Evolutionary conservation across 2,888 invertebrate species (phyloP).

Genomic region (Hemistola chrysoprasaria): DNA sequence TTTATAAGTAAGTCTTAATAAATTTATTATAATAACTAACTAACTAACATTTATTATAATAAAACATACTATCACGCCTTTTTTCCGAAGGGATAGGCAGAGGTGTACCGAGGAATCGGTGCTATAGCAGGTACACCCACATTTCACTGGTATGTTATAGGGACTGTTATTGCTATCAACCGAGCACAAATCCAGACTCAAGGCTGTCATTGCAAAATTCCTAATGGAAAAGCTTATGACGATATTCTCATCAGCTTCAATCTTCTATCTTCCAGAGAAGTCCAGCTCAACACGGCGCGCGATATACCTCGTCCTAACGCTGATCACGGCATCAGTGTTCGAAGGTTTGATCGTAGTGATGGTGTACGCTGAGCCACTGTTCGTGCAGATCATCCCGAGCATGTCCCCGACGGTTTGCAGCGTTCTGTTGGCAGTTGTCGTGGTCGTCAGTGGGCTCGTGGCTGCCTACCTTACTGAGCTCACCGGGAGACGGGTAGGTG

Average conservation of each 20-base stretch:
- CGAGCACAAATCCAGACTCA: too few relatives aligned
- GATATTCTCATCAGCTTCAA: too few relatives aligned
- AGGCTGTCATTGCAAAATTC: too few relatives aligned
- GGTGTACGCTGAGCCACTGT: constrained; percentile 62
- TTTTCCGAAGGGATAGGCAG: too few relatives aligned
- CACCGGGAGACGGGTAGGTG: constrained; percentile 58
- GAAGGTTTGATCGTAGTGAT: constrained; percentile 61
- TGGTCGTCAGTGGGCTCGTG: constrained; percentile 42
- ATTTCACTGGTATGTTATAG: too few relatives aligned
- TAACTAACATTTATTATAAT: too few relatives aligned
- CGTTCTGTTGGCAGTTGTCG: constrained; percentile 46
- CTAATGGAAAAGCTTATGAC: too few relatives aligned
- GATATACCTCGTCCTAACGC: constrained; percentile 36
- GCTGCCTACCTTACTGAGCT: constrained; percentile 56
- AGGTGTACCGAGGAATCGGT: too few relatives aligned
- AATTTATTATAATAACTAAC: constrained; percentile 1
- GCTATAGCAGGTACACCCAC: too few relatives aligned
- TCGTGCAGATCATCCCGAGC: constrained; percentile 50
- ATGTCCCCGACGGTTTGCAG: constrained; percentile 53
- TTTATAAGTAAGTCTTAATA: constrained; percentile 51
- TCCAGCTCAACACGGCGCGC: constrained; percentile 39
- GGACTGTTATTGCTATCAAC: too few relatives aligned
- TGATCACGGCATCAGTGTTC: constrained; percentile 50
- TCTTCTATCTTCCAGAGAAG: too few relatives aligned
- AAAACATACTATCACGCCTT: too few relatives aligned